Evolutionary conservation across 2,797 vertebrate species (phyloP), one percentile per base, ranked within the genome.

Genomic region (Erithacus rubecula): DNA sequence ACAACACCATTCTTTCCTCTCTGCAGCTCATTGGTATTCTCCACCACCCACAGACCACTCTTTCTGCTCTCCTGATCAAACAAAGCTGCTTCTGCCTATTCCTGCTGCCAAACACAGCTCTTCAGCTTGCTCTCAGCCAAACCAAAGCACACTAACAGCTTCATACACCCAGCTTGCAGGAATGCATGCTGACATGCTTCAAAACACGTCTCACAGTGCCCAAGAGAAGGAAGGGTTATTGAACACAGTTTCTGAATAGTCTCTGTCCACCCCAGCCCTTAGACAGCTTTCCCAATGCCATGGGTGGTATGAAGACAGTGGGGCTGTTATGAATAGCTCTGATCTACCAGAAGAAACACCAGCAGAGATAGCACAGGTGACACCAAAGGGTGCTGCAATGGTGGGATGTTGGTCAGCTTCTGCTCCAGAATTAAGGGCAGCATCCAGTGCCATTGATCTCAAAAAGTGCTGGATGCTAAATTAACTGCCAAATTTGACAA

Each of bases 181-280:
- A 83, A 80, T 43, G 32, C 44, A 75, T 3, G 11, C 49, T 51
- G 30, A 14, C 17, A 24, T 8, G 10, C 56, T 90, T 49, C 12
- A 8, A 68, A 85, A 32, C 22, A 59, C 0, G 0, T 41, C 30
- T 23, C 10, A 15, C 0, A 0, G 3, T 43, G 41, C n/a, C 36
- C 6, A 3, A 37, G 24, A 82, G n/a, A 85, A 71, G 18, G 39
- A 79, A 62, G 5, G 2, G 7, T 4, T 63, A 59, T 15, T 39
- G 22, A 76, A 29, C 9, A 24, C 4, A 24, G 8, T 30, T 83
- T 68, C 71, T 21, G 15, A 65, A 53, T 1, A 16, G 6, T 21
- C 43, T 49, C 36, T 52, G 49, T 79, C 59, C 71, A 43, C 18
- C 34, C 4, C 10, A 67, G 52, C 29, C 44, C 81, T 64, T 27